Base-by-base conservation (phyloP, 2,888 invertebrate genomes). In the Gandaritis pyraliata region DNA sequence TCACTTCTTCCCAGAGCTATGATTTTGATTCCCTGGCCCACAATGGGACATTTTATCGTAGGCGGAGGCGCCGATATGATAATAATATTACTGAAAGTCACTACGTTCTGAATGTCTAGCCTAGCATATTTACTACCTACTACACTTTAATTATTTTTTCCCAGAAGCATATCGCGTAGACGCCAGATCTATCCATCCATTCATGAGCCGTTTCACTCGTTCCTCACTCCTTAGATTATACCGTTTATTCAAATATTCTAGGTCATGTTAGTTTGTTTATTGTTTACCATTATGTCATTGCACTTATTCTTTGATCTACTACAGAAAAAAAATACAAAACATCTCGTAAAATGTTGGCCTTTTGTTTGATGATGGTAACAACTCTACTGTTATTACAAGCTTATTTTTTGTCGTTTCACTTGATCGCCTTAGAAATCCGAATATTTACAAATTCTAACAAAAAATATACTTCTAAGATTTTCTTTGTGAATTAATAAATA, bases 71-170 rank as follows among this genome's bases (percentile, higher is more conserved):
- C 84, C 87, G 85, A 85, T 85, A 52, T 30, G 33, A 23, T 11
- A 6, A 47, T 33, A 33, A 52, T 16, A 36, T 23, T 23, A 23
- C 43, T n/a, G n/a, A 39, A 47, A 30, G 39, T n/a, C 23, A 47
- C 46, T 47, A 47, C 7, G n/a, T 46, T 41, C 41, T 41, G 29
- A 51, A 43, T 38, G 38, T 52, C 43, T 45, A 45, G 45, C 16
- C 39, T 16, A 23, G 1, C 15, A 52, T 30, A 51, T 39, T 50
- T 58, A 36, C 29, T 36, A 47, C 33, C 33, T 51, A 43, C 39
- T 41, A 45, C 38, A 75, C 77, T 0, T 80, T 81, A 82, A 83
- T 85, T 87, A 86, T 86, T 86, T 84, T 87, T 88, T 86, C 85
- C 77, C 71, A 83, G 88, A 88, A 87, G 75, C 83, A 83, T 85